Base-by-base conservation (phyloP, 2,113 vertebrate species). In the Psilopsiagon aymara region DNA sequence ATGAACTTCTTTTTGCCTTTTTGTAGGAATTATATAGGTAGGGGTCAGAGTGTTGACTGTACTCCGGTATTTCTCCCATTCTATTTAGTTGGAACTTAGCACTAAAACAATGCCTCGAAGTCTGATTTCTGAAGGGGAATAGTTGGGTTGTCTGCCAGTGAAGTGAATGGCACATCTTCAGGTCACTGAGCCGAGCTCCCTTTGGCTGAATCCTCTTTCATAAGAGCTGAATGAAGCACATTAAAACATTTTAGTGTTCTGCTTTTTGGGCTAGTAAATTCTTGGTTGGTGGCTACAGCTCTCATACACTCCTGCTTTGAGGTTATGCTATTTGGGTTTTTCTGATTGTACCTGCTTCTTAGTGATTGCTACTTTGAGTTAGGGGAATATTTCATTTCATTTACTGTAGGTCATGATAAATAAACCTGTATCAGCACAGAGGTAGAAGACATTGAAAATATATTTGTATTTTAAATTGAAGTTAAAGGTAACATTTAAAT, bases 401-500 rank as follows among this genome's bases (percentile, higher is more conserved):
- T 97, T 86, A 96, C 43, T 77, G 69, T 11, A 25, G 63, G 83
- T 93, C 76, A 70, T 47, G 90, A 81, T 93, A 94, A 95, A 92
- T 95, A 86, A 89, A 79, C 71, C 88, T 18, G 8, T 94, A 93
- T 86, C 66, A 93, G 53, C 88, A 82, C 37, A 88, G 94, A 83
- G 7, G 16, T 94, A 76, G 82, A 96, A 97, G 93, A 84, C 70
- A 77, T 74, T 89, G 75, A 73, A 92, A 95, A 97, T 94, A 84
- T 91, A 92, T 85, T 91, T 92, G 49, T 92, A 73, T 95, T 74
- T 95, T 89, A 94, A 98, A 95, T 96, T 96, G 97, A 97, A 97
- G 96, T 97, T 98, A 95, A 98, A 96, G 94, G 95, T 96, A 98
- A 97, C 89, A 91, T 97, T 97, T 96, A 95, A 97, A 95, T 97